phyloP scores from a whole-genome alignment of 2,888 invertebrate genomes.

The Odontothrips loti region DNA sequence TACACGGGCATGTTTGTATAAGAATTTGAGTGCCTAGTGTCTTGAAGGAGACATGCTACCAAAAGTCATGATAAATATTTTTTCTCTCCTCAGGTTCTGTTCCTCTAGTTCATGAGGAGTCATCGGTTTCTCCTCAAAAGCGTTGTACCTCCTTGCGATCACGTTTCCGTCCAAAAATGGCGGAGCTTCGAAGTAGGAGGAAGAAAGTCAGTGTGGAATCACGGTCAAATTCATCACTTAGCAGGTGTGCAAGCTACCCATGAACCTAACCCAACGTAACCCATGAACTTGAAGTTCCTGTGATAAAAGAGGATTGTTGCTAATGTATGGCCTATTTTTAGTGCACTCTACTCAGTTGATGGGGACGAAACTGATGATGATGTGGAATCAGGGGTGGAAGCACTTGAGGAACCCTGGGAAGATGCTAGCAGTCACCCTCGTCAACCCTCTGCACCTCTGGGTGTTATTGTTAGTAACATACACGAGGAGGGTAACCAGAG shows the following conservation, averaged over 20 bases:
- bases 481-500: neutral
- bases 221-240: neutral
- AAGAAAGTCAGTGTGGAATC: constrained; percentile 12
- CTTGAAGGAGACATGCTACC: too few relatives aligned
- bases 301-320: constrained; percentile 42
- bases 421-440: constrained; percentile 41
- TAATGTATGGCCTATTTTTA: constrained; percentile 43
- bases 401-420: constrained; percentile 44
- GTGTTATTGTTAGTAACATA: neutral
- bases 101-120: neutral
- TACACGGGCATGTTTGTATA: neutral
- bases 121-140: neutral
- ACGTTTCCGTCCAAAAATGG: neutral
- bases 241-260: neutral
- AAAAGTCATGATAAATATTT: neutral
- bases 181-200: neutral
- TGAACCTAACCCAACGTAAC: neutral
- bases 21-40: neutral
- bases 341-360: constrained; percentile 51
- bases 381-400: constrained; percentile 54
- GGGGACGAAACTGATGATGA: constrained; percentile 43
- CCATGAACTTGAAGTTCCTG: neutral
- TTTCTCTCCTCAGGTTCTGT: neutral
- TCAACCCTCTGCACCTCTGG: neutral
- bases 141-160: neutral